Evolutionary conservation across 2,797 vertebrate genomes (phyloP), one percentile per base, ranked within the genome.

Genomic region (Falco concolor): DNA sequence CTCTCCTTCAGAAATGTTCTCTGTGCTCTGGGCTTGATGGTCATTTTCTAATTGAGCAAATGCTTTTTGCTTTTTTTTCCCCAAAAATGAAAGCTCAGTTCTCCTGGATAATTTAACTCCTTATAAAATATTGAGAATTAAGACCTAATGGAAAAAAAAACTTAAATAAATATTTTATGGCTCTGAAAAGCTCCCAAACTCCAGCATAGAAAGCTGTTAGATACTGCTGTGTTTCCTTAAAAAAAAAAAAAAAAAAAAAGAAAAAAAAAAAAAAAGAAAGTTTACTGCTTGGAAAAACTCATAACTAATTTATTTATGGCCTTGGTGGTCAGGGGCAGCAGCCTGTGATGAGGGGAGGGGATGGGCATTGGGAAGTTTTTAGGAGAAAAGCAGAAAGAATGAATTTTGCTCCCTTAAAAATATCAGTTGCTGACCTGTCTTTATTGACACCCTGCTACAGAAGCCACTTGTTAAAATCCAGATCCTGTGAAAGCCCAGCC

Each of bases 121-220:
- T 96, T 97, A 96, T 97, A 97, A 97, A 98, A 97, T 80, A 92
- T 97, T 95, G 56, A 96, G 90, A 97, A 97, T 97, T 96, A 97
- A 97, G 87, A 91, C 61, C 49, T 97, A 97, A 97, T 96, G 96
- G 96, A 95, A 96, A 96, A 96, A 96, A 80, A 57, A 80, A 20
- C 4, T 47, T 65, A 86, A 95, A 96, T 97, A 95, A 95, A 93
- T 90, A 91, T 87, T 97, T 97, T 88, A 97, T 97, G 76, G 87
- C 74, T 91, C 95, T 94, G 91, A 97, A 97, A 97, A 95, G 47
- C 92, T 96, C 93, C 91, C 76, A 79, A 80, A 78, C 88, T 90
- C 84, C 70, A 93, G 90, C 93, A 89, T 44, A 82, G 92, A 97
- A 96, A 97, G 84, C 78, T 81, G 50, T 95, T 93, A 85, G 95